Conservation (phyloP, 37 sponge, comb jelly and placozoan genomes). For the Tethya wilhelma region DNA sequence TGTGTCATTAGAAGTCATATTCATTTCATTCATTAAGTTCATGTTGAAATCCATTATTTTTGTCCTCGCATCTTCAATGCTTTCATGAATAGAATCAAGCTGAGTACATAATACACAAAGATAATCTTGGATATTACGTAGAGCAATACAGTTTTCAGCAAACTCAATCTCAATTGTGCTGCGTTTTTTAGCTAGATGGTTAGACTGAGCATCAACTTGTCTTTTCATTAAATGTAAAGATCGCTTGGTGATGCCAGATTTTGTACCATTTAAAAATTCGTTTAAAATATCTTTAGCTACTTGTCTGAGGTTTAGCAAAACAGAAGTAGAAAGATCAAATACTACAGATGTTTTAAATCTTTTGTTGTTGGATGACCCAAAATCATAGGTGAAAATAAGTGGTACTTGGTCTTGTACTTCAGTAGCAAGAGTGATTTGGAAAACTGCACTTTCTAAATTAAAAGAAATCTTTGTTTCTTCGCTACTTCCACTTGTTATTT, state of each 20-base stretch:
- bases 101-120: not conserved
- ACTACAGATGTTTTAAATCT: not conserved
- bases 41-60: too few species aligned
- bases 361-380: not conserved
- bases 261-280: slow-evolving; percentile 1
- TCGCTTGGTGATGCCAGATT: not conserved
- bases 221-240: not conserved
- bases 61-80: too few species aligned
- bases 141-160: slow-evolving; percentile 5
- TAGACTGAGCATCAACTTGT: not conserved
- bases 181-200: not conserved
- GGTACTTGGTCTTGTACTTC: not conserved
- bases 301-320: not conserved
- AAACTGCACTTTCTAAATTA: not conserved
- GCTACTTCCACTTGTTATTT: not conserved
- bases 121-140: slow-evolving; percentile 11
- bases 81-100: not conserved
- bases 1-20: too few species aligned
- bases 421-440: not conserved
- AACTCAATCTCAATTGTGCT: not conserved
- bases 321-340: not conserved
- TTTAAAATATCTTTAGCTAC: slow-evolving; percentile 2
- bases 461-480: not conserved
- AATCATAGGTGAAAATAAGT: not conserved
- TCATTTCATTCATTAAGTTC: not conserved